Conservation (phyloP, 1,140 invertebrate species). For the Drosophila bipectinata region DNA sequence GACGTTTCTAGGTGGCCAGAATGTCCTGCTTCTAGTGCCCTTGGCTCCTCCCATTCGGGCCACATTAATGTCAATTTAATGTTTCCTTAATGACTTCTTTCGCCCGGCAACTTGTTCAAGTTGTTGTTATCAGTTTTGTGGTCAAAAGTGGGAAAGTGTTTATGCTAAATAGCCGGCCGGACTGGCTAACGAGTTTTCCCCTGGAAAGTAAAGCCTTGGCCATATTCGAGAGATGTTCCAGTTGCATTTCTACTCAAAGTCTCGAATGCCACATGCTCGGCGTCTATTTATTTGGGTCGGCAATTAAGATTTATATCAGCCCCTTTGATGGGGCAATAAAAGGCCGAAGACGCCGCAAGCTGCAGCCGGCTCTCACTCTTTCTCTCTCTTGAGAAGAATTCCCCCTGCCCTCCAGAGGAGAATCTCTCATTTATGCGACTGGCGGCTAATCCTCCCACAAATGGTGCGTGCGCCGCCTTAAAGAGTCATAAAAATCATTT, state of each 20-base stretch:
- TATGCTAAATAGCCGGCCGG: conserved; percentile 67
- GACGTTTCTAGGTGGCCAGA: conserved; percentile 25
- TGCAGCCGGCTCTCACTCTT: conserved; percentile 49
- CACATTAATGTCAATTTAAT: conserved; percentile 83
- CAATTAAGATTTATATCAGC: conserved; percentile 81
- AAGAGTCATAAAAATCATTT: conserved; percentile 78
- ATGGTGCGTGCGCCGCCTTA: conserved; percentile 62
- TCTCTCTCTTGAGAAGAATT: neutral
- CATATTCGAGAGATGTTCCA: neutral
- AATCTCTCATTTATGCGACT: conserved; percentile 67
- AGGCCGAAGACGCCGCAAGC: conserved; percentile 56
- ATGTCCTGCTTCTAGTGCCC: neutral
- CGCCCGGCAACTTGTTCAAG: conserved; percentile 62
- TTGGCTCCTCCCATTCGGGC: conserved; percentile 5
- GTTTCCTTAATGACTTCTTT: conserved; percentile 82
- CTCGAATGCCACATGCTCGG: conserved; percentile 48
- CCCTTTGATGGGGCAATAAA: conserved; percentile 77
- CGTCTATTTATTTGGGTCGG: conserved; percentile 82
- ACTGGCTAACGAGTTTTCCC: conserved; percentile 72
- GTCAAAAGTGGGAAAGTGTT: conserved; percentile 79
- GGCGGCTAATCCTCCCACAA: conserved; percentile 51
- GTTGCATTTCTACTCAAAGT: conserved; percentile 34
- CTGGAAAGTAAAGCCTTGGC: conserved; percentile 49
- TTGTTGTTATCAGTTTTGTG: conserved; percentile 72
- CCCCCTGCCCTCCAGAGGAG: neutral